Evolutionary conservation across 2,113 vertebrate species (phyloP).

Genomic region (Pavo muticus): DNA sequence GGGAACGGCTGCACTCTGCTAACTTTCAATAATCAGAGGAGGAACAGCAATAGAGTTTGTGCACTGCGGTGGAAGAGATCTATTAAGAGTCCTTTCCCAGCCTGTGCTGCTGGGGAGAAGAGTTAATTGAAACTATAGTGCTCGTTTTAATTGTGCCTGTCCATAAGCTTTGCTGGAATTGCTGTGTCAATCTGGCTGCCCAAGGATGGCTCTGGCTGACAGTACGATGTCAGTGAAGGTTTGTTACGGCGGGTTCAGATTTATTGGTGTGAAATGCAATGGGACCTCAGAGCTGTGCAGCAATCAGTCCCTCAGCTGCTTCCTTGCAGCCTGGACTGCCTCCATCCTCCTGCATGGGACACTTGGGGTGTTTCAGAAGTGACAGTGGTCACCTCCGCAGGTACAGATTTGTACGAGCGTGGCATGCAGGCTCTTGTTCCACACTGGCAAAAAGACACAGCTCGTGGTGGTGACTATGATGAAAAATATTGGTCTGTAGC

Average conservation of each 20-base stretch:
- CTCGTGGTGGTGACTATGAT: no score
- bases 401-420: no score
- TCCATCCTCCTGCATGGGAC: no score
- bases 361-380: no score
- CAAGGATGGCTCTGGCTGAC: background rate
- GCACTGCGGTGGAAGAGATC: constrained; percentile 71
- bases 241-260: background rate
- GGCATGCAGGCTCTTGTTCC: no score
- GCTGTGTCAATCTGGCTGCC: constrained; percentile 13
- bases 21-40: constrained; percentile 58
- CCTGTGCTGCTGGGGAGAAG: constrained; percentile 36
- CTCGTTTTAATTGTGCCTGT: constrained; percentile 70
- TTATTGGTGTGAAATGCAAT: background rate
- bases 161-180: background rate
- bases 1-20: constrained; percentile 69
- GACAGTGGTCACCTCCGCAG: no score
- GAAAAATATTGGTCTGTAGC: no score
- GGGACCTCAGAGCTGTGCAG: background rate
- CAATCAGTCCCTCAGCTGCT: background rate
- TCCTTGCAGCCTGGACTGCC: background rate
- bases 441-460: no score
- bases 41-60: constrained; percentile 71
- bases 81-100: constrained; percentile 66
- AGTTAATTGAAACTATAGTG: constrained; percentile 73
- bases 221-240: rapidly evolving